Evolutionary conservation across 2,113 vertebrate species (phyloP).

Genomic region (Anguilla japonica): DNA sequence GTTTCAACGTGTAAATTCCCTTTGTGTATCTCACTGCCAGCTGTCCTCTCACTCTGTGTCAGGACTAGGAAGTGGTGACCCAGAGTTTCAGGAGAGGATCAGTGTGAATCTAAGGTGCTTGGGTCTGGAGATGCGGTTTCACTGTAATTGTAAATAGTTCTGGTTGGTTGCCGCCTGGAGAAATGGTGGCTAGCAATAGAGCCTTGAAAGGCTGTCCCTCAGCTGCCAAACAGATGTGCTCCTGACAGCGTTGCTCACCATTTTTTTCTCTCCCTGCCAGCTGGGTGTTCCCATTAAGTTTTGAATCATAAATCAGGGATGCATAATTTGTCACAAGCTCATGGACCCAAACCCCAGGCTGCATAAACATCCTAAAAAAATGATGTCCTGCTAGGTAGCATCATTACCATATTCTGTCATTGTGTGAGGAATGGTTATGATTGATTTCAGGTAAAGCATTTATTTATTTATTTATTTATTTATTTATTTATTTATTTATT

Average conservation of each 20-base stretch:
- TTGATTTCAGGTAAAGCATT: conserved; percentile 16
- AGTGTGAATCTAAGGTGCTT: background rate
- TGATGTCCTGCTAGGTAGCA: background rate
- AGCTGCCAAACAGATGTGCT: conserved; percentile 59
- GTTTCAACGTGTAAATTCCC: background rate
- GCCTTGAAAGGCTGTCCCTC: conserved; percentile 29
- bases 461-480: background rate
- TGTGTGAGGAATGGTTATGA: background rate
- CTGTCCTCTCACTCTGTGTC: background rate
- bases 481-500: background rate
- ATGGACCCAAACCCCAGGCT: conserved; percentile 36
- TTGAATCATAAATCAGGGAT: conserved; percentile 67
- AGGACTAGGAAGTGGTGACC: background rate
- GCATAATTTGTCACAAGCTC: conserved; percentile 65
- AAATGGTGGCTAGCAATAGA: background rate
- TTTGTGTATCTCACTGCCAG: background rate
- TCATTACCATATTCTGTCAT: background rate
- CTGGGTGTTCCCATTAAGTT: conserved; percentile 68
- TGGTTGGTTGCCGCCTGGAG: background rate
- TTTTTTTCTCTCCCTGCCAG: conserved; percentile 57
- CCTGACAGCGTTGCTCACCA: conserved; percentile 62
- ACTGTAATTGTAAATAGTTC: conserved; percentile 21
- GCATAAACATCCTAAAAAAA: conserved; percentile 39
- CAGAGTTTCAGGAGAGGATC: background rate
- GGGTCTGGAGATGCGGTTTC: background rate